Base-by-base conservation (phyloP, 2,888 invertebrate species). In the Apoderus coryli region DNA sequence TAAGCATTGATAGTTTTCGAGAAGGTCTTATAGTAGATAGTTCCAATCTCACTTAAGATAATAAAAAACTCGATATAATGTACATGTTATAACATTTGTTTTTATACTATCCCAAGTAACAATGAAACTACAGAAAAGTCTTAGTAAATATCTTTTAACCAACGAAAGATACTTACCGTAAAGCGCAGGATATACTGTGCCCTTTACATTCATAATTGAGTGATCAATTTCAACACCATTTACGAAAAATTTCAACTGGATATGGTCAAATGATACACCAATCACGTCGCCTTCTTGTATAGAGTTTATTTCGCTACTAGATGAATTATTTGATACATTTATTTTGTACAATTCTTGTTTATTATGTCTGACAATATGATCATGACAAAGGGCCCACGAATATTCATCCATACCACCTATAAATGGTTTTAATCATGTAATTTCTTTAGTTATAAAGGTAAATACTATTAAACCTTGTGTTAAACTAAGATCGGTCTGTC, bases 221-320 rank as follows among this genome's bases (percentile, higher is more conserved):
- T 76, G 72, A 46, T 89, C 84, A 49, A 89, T 64, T 47, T 77
- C 75, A 50, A 77, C 79, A 2, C 95, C 95, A 61, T 96, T 96
- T 22, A 92, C 62, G 57, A 75, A 93, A 63, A 96, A 92, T 56
- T 88, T 90, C 35, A 98, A 61, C 50, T 96, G 89, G 35, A 93
- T 78, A 56, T 98, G 96, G 56, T 98, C 95, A 56, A 85, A 98
- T 1, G 89, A 79, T 16, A 98, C 67, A 13, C 96, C 95, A 47
- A 95, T 70, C 32, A 88, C 74, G 55, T 96, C 96, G 14, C 96
- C 93, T 61, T 96, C 95, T 48, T 82, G 79, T 3, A 84, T 76
- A 50, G 73, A 68, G 33, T 57, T 56, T 35, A 61, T 58, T 34
- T 58, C 59, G 13, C 53, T 47, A 19, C 56, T 54, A 10, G 42